Percentiles rank a stretch among this genome's conserved stretches.
phyloP scores from a whole-genome alignment of 2,797 vertebrate genomes.

The Dallia pectoralis region DNA sequence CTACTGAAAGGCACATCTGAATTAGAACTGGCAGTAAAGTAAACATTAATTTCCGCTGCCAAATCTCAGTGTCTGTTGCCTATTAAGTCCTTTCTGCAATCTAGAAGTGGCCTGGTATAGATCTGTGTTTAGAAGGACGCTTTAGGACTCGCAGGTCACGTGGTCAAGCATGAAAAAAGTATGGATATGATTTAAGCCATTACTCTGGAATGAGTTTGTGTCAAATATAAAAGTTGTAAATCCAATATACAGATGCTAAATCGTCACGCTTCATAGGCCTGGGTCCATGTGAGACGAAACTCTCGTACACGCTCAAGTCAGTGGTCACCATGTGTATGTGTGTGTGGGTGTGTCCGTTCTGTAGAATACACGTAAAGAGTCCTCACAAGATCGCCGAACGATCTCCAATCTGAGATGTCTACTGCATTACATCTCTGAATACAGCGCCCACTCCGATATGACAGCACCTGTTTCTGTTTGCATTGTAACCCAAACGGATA shows the following conservation, averaged over 20 bases:
- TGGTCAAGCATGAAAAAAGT: slow-evolving; percentile 3
- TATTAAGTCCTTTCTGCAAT: slow-evolving; percentile 3
- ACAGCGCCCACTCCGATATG: no score
- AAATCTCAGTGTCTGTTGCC: slow-evolving; percentile 19
- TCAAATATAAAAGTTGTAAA: neutral
- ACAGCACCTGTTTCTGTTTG: neutral
- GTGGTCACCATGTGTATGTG: no score
- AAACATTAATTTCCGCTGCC: slow-evolving; percentile 16
- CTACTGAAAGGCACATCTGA: neutral
- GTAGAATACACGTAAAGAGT: neutral
- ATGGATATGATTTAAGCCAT: slow-evolving; percentile 10
- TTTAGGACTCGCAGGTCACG: slow-evolving; percentile 8
- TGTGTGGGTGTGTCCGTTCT: no score
- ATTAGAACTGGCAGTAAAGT: slow-evolving; percentile 10
- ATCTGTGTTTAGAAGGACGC: neutral
- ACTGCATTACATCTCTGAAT: no score
- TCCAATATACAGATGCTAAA: neutral
- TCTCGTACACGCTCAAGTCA: neutral
- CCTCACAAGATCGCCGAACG: neutral
- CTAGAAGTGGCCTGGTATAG: neutral
- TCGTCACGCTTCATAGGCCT: neutral
- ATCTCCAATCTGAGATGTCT: neutral
- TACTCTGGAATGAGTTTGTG: neutral
- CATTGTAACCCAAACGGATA: neutral
- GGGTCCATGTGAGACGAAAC: neutral